Conservation (phyloP, 2,113 vertebrate species). For the Poeciliopsis occidentalis region DNA sequence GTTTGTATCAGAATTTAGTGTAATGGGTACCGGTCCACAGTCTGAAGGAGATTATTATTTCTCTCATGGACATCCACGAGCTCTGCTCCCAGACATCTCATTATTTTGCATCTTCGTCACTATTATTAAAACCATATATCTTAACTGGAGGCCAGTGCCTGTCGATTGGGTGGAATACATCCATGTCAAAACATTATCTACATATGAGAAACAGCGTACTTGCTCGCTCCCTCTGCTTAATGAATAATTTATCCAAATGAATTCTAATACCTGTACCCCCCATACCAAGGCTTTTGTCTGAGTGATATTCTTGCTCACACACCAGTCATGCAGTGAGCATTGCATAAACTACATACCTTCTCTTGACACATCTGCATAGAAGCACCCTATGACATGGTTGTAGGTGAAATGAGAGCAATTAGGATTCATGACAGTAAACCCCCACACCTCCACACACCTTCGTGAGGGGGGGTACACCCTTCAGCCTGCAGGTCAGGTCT, state of each 20-base stretch:
- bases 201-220: slow-evolving; percentile 39
- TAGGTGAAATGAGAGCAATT: slow-evolving; percentile 73
- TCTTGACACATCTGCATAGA: slow-evolving; percentile 78
- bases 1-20: slow-evolving; percentile 5
- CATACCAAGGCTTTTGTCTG: slow-evolving; percentile 66
- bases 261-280: slow-evolving; percentile 64
- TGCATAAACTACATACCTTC: slow-evolving; percentile 68
- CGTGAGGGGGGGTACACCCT: slow-evolving; percentile 17
- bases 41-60: slow-evolving; percentile 30
- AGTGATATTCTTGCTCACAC: slow-evolving; percentile 60
- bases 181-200: slow-evolving; percentile 67
- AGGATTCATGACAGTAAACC: slow-evolving; percentile 74
- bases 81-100: slow-evolving; percentile 59
- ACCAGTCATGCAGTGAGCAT: slow-evolving; percentile 63
- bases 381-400: slow-evolving; percentile 64
- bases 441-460: slow-evolving; percentile 58
- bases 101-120: slow-evolving; percentile 72
- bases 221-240: slow-evolving; percentile 56
- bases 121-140: slow-evolving; percentile 76
- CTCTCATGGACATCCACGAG: slow-evolving; percentile 19
- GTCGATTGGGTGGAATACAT: slow-evolving; percentile 55
- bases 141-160: slow-evolving; percentile 57
- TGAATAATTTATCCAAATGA: slow-evolving; percentile 77
- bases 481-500: slow-evolving; percentile 39
- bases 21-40: slow-evolving; percentile 24